Conservation (phyloP, 2,888 invertebrate species). For the Meiosimyza decipiens region DNA sequence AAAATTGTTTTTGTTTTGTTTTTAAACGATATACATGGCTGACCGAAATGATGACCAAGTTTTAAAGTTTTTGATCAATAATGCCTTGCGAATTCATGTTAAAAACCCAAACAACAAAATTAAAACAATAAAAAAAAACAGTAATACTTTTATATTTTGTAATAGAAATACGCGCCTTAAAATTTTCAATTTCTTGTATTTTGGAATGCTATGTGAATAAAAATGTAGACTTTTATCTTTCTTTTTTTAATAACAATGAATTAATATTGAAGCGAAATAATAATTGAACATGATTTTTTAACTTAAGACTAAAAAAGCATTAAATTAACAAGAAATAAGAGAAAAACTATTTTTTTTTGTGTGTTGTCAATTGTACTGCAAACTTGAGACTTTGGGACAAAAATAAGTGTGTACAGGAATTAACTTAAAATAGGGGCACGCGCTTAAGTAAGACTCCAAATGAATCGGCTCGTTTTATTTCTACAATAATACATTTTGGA, state of each 20-base stretch:
- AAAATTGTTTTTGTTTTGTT: background rate
- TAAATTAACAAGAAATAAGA: slow-evolving; percentile 29
- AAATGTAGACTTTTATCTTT: slow-evolving; percentile 13
- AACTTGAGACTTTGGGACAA: background rate
- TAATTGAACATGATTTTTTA: background rate
- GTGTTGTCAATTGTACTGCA: slow-evolving; percentile 26
- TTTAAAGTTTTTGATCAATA: background rate
- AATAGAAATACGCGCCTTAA: slow-evolving; percentile 6
- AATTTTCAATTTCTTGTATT: slow-evolving; percentile 23
- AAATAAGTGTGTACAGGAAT: too few relatives aligned
- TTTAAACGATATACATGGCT: background rate
- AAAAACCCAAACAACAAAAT: background rate
- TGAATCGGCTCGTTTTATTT: too few relatives aligned
- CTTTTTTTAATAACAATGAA: slow-evolving; percentile 5
- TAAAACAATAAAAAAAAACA: slow-evolving; percentile 16
- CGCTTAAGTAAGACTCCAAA: too few relatives aligned
- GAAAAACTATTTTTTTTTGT: slow-evolving; percentile 27
- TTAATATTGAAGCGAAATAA: background rate
- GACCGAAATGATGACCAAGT: background rate
- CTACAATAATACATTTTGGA: too few relatives aligned
- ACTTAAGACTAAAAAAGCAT: slow-evolving; percentile 19
- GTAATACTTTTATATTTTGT: slow-evolving; percentile 23
- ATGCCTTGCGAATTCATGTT: background rate
- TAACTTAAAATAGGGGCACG: too few relatives aligned
- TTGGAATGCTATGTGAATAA: slow-evolving; percentile 26